Percentiles rank a stretch among this genome's conserved stretches.
These are phyloP conservation scores for Acipenser oxyrinchus DNA, from an alignment of 2,797 vertebrate genomes.

Conservation along the genomic window DNA sequence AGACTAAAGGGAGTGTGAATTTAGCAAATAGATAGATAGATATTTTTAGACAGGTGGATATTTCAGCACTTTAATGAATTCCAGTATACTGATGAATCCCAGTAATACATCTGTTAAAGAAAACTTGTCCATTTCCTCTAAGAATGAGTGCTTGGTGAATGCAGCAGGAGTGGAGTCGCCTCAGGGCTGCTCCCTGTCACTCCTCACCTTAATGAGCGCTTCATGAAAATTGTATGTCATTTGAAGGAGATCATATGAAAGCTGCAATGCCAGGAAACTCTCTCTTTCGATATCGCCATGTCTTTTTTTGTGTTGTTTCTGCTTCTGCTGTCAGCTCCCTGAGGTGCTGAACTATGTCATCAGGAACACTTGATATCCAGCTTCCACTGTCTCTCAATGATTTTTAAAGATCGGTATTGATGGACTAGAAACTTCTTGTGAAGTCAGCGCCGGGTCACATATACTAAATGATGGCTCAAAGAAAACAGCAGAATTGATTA, in stretches of 20 bases:
- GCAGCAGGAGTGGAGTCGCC: slow-evolving; percentile 17
- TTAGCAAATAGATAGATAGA: too few species aligned
- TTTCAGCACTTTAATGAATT: too few species aligned
- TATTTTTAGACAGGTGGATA: too few species aligned
- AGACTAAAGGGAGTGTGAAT: too few species aligned
- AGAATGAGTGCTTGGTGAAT: too few species aligned
- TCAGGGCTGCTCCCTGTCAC: slow-evolving; percentile 1
- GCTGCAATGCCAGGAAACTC: neutral
- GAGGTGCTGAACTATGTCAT: neutral
- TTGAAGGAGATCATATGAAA: neutral
- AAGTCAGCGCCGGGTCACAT: neutral
- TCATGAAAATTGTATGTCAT: neutral
- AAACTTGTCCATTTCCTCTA: too few species aligned
- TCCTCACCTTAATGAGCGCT: slow-evolving; percentile 3
- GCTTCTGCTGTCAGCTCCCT: neutral
- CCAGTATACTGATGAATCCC: too few species aligned
- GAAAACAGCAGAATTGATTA: too few species aligned
- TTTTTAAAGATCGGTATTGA: neutral
- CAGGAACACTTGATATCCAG: slow-evolving; percentile 2
- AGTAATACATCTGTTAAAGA: too few species aligned
- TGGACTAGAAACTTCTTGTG: neutral
- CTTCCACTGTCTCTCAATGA: slow-evolving; percentile 4
- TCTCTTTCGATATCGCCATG: neutral
- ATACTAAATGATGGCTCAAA: too few species aligned
- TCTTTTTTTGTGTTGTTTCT: slow-evolving; percentile 5